phyloP scores from a whole-genome alignment of 2,888 invertebrate genomes.

The Monochamus alternatus region DNA sequence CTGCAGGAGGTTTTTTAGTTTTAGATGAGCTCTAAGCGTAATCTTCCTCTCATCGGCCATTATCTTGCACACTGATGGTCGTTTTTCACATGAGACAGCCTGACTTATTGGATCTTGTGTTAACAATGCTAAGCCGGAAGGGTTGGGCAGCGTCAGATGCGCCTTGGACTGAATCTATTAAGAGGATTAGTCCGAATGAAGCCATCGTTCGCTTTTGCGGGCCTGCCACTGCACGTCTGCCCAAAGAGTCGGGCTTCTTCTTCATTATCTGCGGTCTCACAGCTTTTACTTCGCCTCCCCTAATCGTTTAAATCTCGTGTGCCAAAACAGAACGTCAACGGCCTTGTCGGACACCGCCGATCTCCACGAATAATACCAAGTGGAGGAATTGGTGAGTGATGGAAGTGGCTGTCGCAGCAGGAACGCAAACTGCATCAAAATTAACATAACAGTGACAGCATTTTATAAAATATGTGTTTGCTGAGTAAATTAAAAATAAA shows the following conservation, averaged over 20 bases:
- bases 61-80: background rate
- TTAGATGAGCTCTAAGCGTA: too few species aligned
- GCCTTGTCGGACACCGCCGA: slow-evolving; percentile 10
- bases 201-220: slow-evolving; percentile 62
- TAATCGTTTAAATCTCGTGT: slow-evolving; percentile 52
- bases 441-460: too few species aligned
- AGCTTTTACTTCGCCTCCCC: slow-evolving; percentile 59
- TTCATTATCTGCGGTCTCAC: slow-evolving; percentile 68
- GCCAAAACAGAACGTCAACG: slow-evolving; percentile 51
- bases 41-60: background rate
- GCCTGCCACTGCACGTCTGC: slow-evolving; percentile 34
- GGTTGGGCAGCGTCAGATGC: slow-evolving; percentile 67
- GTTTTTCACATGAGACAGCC: slow-evolving; percentile 53
- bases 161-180: slow-evolving; percentile 72
- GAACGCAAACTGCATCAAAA: too few species aligned
- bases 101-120: slow-evolving; percentile 71
- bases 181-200: slow-evolving; percentile 72
- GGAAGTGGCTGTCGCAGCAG: background rate
- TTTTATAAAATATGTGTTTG: too few species aligned
- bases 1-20: too few species aligned
- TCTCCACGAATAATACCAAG: background rate
- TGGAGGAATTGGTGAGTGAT: slow-evolving; percentile 14
- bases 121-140: slow-evolving; percentile 70
- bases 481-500: too few species aligned
- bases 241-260: slow-evolving; percentile 64